Base-by-base conservation (phyloP, 2,888 invertebrate species). In the Listrodromus nycthemerus region DNA sequence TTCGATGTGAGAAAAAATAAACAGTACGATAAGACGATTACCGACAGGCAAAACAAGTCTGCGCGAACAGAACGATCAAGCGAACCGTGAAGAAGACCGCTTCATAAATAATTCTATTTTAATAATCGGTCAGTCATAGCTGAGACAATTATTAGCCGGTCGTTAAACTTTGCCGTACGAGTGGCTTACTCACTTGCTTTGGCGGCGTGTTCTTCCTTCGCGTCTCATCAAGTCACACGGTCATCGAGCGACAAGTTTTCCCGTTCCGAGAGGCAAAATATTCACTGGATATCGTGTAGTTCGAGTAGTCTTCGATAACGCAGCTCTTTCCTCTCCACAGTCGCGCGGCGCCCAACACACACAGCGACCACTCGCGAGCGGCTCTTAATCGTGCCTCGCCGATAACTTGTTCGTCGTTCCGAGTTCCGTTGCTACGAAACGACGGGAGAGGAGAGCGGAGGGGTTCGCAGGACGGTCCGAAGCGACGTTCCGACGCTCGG, bases 161-260 rank as follows among this genome's bases (percentile, higher is more conserved):
- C 58, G 71, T 58, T 58, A 55, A 4, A n/a, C 30, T n/a, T 16
- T n/a, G 16, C 24, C 6, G 1, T 4, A 33, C 45, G 37, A 63
- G 19, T 75, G 8, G 13, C 33, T 33, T 75, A 75, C 75, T 75
- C 52, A 75, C 75, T 65, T 65, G 65, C 52, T 66, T 50, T 52
- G 41, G 52, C 75, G 41, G 19, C 75, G 65, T 24, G 33, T 37
- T 48, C 52, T 76, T 52, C 75, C 75, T 24, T 33, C 37, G 27
- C 27, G 2, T 8, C 50, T 24, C 75, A 66, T 58, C 24, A 27
- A 76, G 33, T 76, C 65, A 76, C 75, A 24, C 65, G 50, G 52
- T 76, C 24, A 52, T 66, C 75, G 66, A 7, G 3, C 5, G 1
- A 6, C 37, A 8, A 10, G 10, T 55, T 5, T 58, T 19, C 55